Evolutionary conservation across 1,140 invertebrate genomes (phyloP).

Genomic region (Cherax destructor): DNA sequence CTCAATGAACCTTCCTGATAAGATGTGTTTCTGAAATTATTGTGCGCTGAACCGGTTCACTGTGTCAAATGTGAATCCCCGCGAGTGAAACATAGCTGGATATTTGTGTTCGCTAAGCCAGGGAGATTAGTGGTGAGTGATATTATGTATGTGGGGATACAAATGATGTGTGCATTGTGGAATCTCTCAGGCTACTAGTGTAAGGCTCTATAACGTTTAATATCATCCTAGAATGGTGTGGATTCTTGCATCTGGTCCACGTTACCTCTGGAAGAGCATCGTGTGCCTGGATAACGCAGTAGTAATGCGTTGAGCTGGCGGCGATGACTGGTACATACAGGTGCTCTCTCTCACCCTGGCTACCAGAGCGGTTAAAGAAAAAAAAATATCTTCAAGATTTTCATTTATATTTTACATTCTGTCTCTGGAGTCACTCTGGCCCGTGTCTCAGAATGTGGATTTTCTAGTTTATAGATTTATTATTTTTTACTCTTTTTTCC

Average conservation of each 20-base stretch:
- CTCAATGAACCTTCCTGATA: constrained; percentile 1
- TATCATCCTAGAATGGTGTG: not conserved
- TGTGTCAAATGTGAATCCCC: constrained; percentile 7
- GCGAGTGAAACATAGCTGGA: not conserved
- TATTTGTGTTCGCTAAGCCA: not conserved
- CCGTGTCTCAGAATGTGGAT: too few relatives aligned
- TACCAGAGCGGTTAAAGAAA: too few relatives aligned
- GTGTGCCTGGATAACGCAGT: not conserved
- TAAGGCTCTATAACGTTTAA: not conserved
- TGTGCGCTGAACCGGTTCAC: not conserved
- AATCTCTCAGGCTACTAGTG: not conserved
- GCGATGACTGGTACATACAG: too few relatives aligned
- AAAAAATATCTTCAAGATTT: too few relatives aligned
- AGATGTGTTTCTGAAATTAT: not conserved
- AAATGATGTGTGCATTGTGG: not conserved
- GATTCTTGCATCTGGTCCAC: not conserved
- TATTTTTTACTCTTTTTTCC: too few relatives aligned
- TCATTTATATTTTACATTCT: too few relatives aligned
- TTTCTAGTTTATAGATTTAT: too few relatives aligned
- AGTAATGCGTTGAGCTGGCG: not conserved
- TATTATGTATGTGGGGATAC: not conserved
- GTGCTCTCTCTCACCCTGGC: too few relatives aligned
- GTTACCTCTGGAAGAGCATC: not conserved
- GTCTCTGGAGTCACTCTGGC: too few relatives aligned
- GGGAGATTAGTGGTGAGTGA: not conserved